These are phyloP conservation scores for Keiferia lycopersicella DNA, from an alignment of 2,888 invertebrate genomes.

Conservation along the genomic window DNA sequence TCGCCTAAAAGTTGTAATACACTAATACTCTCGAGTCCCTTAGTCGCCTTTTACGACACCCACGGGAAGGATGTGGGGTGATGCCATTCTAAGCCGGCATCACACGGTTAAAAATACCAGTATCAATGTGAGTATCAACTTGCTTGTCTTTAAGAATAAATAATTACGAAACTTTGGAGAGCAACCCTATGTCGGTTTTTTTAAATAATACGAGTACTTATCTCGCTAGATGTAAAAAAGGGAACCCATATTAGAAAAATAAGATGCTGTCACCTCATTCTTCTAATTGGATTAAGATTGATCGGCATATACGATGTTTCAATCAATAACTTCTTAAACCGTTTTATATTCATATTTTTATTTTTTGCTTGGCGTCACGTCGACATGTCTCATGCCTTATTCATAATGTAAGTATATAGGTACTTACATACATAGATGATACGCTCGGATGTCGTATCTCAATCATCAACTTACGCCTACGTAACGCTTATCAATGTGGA, in stretches of 20 bases:
- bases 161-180: no score
- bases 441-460: background rate
- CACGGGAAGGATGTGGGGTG: no score
- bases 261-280: background rate
- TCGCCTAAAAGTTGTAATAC: no score
- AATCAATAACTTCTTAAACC: background rate
- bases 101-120: no score
- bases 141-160: no score
- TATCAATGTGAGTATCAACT: no score
- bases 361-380: background rate
- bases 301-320: background rate
- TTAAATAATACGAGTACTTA: no score
- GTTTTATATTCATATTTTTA: background rate
- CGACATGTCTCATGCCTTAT: background rate
- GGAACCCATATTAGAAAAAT: background rate
- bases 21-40: no score
- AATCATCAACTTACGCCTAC: constrained; percentile 9
- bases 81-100: no score
- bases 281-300: background rate
- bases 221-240: no score
- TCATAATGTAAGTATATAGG: background rate
- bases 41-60: no score
- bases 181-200: no score
- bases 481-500: background rate
- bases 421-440: background rate